phyloP scores from a whole-genome alignment of 37 sponge, comb jelly and placozoan species.

The Haliclona indistincta region DNA sequence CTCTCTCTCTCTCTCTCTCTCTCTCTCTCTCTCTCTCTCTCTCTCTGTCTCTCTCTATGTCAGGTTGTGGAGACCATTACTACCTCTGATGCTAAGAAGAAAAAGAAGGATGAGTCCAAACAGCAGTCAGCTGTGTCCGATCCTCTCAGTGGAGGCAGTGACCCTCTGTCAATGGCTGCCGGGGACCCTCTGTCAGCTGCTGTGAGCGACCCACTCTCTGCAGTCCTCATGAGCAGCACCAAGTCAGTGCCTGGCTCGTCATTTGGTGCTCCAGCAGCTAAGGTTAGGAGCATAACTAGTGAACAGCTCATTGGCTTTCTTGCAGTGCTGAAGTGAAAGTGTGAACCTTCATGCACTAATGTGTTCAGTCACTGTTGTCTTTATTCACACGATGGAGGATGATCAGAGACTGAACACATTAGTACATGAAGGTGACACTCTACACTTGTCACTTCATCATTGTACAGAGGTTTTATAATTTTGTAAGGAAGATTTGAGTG shows the following conservation, averaged over 20 bases:
- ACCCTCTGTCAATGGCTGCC: neutral
- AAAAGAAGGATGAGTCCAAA: conserved; percentile 8
- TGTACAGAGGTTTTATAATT: neutral
- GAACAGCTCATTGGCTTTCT: neutral
- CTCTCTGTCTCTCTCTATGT: neutral
- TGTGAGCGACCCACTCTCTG: conserved; percentile 54
- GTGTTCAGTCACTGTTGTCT: no score
- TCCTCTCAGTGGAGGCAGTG: conserved; percentile 48
- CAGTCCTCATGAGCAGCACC: conserved; percentile 48
- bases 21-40: neutral
- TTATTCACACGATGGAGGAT: no score
- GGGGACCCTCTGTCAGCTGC: conserved; percentile 31
- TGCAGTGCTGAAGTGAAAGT: neutral
- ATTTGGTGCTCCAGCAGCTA: conserved; percentile 29
- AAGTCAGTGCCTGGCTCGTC: conserved; percentile 12
- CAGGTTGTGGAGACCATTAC: conserved; percentile 28
- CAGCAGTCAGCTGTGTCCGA: conserved; percentile 34
- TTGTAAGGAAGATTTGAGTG: no score
- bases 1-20: conserved; percentile 7
- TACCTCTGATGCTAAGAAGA: conserved; percentile 1
- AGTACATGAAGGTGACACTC: no score
- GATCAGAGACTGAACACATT: no score
- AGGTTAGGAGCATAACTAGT: neutral
- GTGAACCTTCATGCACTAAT: no score
- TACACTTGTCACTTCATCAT: no score